Percentiles rank a stretch among this genome's conserved stretches.
Conservation (phyloP, 2,113 vertebrate genomes). For the Taxidea taxus region DNA sequence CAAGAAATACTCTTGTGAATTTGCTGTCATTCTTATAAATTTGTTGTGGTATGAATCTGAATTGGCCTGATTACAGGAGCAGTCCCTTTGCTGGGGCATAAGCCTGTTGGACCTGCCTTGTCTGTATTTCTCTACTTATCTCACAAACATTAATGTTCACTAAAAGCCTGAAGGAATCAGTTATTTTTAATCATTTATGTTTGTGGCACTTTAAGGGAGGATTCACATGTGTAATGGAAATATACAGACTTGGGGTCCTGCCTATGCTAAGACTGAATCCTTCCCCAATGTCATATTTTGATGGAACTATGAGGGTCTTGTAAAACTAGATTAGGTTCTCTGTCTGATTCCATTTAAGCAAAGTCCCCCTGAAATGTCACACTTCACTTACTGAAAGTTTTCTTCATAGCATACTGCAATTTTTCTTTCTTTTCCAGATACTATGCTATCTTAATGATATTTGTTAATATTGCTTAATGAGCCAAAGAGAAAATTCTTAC, state of each 20-base stretch:
- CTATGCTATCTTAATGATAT: not conserved
- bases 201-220: not conserved
- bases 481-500: conserved; percentile 4
- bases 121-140: not conserved
- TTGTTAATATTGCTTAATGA: conserved; percentile 14
- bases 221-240: not conserved
- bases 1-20: not conserved
- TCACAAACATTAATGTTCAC: not conserved
- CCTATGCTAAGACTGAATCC: not conserved
- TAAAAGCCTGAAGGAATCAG: not conserved
- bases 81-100: not conserved
- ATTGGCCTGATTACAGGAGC: not conserved
- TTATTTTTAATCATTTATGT: not conserved
- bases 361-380: not conserved
- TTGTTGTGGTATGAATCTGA: not conserved
- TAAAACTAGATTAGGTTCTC: not conserved
- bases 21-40: not conserved
- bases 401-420: not conserved
- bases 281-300: not conserved
- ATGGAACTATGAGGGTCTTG: not conserved
- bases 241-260: not conserved
- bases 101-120: not conserved
- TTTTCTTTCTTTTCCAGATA: not conserved
- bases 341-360: not conserved
- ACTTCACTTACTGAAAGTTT: not conserved